Evolutionary conservation across 2,797 vertebrate genomes (phyloP).

Genomic region (Zenarchopterus dispar): DNA sequence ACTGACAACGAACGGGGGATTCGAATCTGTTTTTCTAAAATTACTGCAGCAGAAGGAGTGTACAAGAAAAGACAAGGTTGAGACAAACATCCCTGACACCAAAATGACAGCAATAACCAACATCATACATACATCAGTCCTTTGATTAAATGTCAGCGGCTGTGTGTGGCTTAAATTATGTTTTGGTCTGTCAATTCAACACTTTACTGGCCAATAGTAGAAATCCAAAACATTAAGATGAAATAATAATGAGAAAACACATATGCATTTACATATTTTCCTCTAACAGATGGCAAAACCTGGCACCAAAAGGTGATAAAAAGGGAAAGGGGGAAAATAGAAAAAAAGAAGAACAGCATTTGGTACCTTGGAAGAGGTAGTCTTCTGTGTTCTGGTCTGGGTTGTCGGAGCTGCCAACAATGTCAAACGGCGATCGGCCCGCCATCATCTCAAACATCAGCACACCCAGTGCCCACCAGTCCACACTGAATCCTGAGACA

Average conservation of each 20-base stretch:
- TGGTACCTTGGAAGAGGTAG: constrained; percentile 98
- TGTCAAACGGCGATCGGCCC: constrained; percentile 95
- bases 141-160: neutral
- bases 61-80: constrained; percentile 9
- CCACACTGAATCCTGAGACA: constrained; percentile 92
- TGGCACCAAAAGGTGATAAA: constrained; percentile 18
- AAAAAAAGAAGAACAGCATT: neutral
- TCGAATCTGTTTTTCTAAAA: constrained; percentile 98
- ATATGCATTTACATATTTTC: constrained; percentile 10
- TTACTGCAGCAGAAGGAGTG: constrained; percentile 81
- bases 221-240: constrained; percentile 7
- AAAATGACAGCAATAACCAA: constrained; percentile 19
- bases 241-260: constrained; percentile 5
- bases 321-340: constrained; percentile 34
- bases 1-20: constrained; percentile 98
- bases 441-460: constrained; percentile 99
- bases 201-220: neutral
- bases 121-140: constrained; percentile 1
- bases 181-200: constrained; percentile 12
- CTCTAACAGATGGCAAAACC: constrained; percentile 58
- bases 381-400: constrained; percentile 99
- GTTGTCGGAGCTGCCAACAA: constrained; percentile 97
- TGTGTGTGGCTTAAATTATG: constrained; percentile 7
- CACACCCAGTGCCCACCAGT: constrained; percentile 97
- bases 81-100: constrained; percentile 14